Base-by-base conservation (phyloP, 2,113 vertebrate species). In the Vimba vimba region DNA sequence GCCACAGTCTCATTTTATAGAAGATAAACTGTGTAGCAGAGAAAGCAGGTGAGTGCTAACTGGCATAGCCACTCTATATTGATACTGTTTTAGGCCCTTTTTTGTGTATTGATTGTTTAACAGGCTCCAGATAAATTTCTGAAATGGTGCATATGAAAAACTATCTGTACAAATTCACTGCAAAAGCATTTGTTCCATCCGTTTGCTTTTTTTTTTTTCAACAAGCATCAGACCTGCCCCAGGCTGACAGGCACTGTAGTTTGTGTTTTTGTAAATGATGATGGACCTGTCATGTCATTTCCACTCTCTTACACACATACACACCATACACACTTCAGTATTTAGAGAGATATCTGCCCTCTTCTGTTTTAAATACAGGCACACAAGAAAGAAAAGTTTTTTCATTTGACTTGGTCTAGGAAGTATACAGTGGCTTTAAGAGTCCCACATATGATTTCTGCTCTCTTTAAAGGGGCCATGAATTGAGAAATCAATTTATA, bases 181-280 rank as follows among this genome's bases (percentile, higher is more conserved):
- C n/a, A 43, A 60, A 79, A 79, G 13, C 36, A 81, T 27, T 47
- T 66, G n/a, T 68, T 82, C 15, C 75, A 52, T 82, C 6, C 12
- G 19, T 68, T 64, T 23, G 12, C 43, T 10, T 73, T 39, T 5
- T 10, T 73, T 39, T 43, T 47, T 50, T 64, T 82, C 25, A 66
- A 64, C 79, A 23, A 68, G 62, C 15, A 4, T 17, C 11, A 82
- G 15, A 68, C 60, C 17, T 30, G 79, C 60, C 25, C 25, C 79
- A 30, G 25, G 39, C 60, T 81, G 79, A 66, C 79, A 66, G 39
- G 15, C 39, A 21, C 39, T 43, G n/a, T 50, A 19, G 62, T 50
- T 50, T 82, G 62, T 68, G 60, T 68, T 82, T 82, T 80, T 80
- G 36, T 80, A 80, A 80, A 80, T 80, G 36, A 80, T 47, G 59